Base-by-base conservation (phyloP, 2,797 vertebrate genomes). In the Sciaenops ocellatus region DNA sequence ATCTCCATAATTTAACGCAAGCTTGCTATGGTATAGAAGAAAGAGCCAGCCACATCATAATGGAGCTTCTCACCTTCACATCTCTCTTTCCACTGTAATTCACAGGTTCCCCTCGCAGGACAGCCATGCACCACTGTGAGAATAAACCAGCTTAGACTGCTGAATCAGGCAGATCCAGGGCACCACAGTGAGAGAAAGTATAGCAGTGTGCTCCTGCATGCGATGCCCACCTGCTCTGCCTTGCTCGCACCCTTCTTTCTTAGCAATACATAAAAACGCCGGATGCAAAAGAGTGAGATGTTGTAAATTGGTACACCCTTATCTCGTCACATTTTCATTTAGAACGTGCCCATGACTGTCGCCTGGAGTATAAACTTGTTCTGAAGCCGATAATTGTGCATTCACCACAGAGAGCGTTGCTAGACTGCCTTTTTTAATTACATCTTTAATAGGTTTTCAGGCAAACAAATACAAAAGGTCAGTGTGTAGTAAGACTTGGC, bases 391-490 rank as follows among this genome's bases (percentile, higher is more conserved):
- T 92, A 84, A 90, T 91, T 91, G 80, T 86, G 72, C 79, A 82
- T 87, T 87, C 80, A 89, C 89, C 82, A 78, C 76, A 52, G 89
- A 87, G 79, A 87, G 57, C 72, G 50, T 42, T 83, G 84, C 69
- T 51, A 70, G 69, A 34, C 69, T 67, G 74, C 78, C 47, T 88
- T 89, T 38, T 91, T 88, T 87, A 92, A 93, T 93, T 89, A 90
- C 84, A 89, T 87, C 90, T 91, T 90, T 93, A 90, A 94, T 90
- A 80, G 79, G 71, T 90, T 92, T 85, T 82, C 64, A 78, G 78
- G 76, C 86, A 92, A 89, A 89, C 79, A 88, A 90, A 87, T 66
- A 76, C 66, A 80, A 92, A 92, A 88, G 88, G 86, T 92, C 82
- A 89, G 51, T 7, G 22, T 66, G 28, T 62, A 50, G 63, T 44